Evolutionary conservation across 2,888 invertebrate genomes (phyloP), one percentile per base, ranked within the genome.

Genomic region (Aphrophora alni): DNA sequence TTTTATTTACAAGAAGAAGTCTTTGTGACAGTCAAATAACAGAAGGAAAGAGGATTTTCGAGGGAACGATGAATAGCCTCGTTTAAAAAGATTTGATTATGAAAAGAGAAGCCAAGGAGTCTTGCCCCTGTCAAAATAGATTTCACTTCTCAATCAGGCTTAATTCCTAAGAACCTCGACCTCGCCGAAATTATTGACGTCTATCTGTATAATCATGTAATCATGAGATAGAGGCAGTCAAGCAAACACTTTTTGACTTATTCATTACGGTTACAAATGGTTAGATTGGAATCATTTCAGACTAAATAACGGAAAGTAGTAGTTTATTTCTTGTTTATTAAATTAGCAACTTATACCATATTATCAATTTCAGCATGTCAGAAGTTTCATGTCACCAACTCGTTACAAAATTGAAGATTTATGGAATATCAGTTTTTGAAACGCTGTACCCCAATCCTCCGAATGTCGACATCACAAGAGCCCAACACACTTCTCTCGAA

Each of bases 61-160:
- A 59, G 59, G 59, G 21, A 59, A 59, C 59, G 59, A 59, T 59
- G 59, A 59, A 59, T 59, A 59, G 59, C 59, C 59, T 59, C 59
- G 59, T 59, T 59, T 59, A 59, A 59, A 44, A 59, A 59, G 59
- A 59, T 59, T 59, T 59, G 59, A 59, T 59, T 59, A 59, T 59
- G 59, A 59, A 59, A 59, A 21, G 59, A 59, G 59, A 59, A 59
- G 59, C 59, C 21, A 59, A 59, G 59, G 21, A 59, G 21, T 5
- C 21, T 59, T 21, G 5, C 21, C 59, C 59, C 59, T 59, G 59
- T 59, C 59, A 59, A 59, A n/a, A 59, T 59, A 59, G n/a, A 21
- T 59, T 59, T 59, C 59, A 44, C 21, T 3, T 59, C 59, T 59
- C 59, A 59, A 59, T 59, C 59, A 14, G 14, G 59, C 59, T 21